These are phyloP conservation scores for Acrocephalus kingi DNA, from an alignment of 2,113 vertebrate species.

Conservation along the genomic window DNA sequence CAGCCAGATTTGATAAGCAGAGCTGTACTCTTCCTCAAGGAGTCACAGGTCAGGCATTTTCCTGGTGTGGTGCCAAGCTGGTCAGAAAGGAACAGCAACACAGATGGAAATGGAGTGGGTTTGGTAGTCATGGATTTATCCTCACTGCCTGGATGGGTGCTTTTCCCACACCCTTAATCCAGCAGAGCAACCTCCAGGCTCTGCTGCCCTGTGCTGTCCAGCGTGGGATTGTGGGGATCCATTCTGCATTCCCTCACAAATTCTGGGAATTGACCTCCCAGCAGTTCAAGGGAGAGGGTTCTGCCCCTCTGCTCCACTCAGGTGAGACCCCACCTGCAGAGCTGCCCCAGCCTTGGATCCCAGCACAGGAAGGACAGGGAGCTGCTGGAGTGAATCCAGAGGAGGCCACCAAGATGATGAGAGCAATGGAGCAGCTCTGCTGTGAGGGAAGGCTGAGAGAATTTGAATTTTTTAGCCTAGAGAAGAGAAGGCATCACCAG, in stretches of 20 bases:
- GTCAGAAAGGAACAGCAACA: neutral
- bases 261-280: neutral
- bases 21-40: neutral
- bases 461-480: neutral
- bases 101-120: accelerated
- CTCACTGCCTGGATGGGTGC: neutral
- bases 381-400: accelerated
- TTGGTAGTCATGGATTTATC: neutral
- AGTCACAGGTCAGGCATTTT: neutral
- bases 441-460: neutral
- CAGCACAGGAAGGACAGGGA: neutral
- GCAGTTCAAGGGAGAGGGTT: neutral
- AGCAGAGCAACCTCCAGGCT: neutral
- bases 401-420: accelerated
- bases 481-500: neutral
- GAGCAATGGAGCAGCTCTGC: neutral
- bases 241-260: neutral
- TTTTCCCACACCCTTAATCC: neutral
- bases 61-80: neutral
- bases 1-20: neutral
- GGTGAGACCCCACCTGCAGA: neutral
- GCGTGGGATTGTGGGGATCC: no score
- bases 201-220: neutral
- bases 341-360: neutral
- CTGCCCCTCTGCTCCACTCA: neutral